phyloP scores from a whole-genome alignment of 2,888 invertebrate species.

The Polyommatus icarus region DNA sequence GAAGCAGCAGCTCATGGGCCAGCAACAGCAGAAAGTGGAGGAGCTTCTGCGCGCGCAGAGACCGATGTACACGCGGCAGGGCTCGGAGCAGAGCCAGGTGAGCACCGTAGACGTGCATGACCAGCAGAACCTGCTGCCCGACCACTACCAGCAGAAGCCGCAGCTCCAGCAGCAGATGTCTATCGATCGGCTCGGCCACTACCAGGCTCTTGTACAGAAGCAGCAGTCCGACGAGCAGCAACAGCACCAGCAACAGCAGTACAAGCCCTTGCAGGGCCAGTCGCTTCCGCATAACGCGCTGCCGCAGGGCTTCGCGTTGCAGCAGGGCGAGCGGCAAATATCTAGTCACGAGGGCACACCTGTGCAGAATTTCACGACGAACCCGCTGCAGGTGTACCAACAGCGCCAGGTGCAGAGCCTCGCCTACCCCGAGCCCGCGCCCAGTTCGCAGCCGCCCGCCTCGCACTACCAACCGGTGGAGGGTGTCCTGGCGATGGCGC shows the following conservation, averaged over 20 bases:
- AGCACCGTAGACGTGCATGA: slow-evolving; percentile 64
- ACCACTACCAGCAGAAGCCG: slow-evolving; percentile 60
- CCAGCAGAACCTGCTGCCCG: slow-evolving; percentile 53
- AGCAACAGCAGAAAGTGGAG: slow-evolving; percentile 76
- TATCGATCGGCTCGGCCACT: slow-evolving; percentile 62
- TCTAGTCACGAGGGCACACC: slow-evolving; percentile 78
- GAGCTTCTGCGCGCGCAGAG: slow-evolving; percentile 65
- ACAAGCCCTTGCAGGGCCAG: slow-evolving; percentile 65
- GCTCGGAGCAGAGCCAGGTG: slow-evolving; percentile 72
- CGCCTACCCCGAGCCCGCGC: slow-evolving; percentile 47
- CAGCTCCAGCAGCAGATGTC: slow-evolving; percentile 66
- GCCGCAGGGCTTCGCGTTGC: slow-evolving; percentile 64
- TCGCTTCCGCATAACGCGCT: slow-evolving; percentile 69
- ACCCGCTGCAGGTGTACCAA: slow-evolving; percentile 74
- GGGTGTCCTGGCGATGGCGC: slow-evolving; percentile 42
- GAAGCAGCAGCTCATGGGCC: slow-evolving; percentile 75
- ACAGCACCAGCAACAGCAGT: slow-evolving; percentile 61
- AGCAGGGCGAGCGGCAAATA: slow-evolving; percentile 73
- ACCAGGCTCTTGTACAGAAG: slow-evolving; percentile 59
- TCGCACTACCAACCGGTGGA: slow-evolving; percentile 12
- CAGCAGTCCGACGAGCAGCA: slow-evolving; percentile 67
- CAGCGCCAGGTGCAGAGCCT: slow-evolving; percentile 55
- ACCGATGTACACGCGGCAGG: slow-evolving; percentile 69
- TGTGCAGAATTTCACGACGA: slow-evolving; percentile 71
- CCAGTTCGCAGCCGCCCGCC: slow-evolving; percentile 41